phyloP scores from a whole-genome alignment of 2,888 invertebrate species.

The Plutella xylostella region DNA sequence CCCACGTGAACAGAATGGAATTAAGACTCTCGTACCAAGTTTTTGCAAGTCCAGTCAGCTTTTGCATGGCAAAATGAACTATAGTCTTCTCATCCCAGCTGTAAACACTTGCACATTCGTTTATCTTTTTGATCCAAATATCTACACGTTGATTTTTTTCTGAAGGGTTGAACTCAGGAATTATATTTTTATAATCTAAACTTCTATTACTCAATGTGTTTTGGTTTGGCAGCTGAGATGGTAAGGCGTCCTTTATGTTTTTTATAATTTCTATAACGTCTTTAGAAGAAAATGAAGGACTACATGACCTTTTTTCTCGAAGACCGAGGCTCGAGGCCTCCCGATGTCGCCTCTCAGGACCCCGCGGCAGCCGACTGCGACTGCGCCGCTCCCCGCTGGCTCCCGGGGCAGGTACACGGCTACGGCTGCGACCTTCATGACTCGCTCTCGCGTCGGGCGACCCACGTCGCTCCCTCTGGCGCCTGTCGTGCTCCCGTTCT shows the following conservation, averaged over 20 bases:
- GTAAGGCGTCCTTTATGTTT: conserved; percentile 9
- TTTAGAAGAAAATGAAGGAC: conserved; percentile 10
- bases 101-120: conserved; percentile 7
- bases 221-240: conserved; percentile 6
- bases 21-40: conserved; percentile 10
- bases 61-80: conserved; percentile 8
- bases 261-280: no score
- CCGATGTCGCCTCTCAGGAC: no score
- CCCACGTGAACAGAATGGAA: conserved; percentile 4
- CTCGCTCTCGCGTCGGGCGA: not conserved
- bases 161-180: conserved; percentile 8
- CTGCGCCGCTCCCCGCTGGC: not conserved
- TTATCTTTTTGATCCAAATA: conserved; percentile 6
- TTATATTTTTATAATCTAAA: conserved; percentile 7
- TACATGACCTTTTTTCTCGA: no score
- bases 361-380: not conserved
- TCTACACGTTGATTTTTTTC: conserved; percentile 4
- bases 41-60: conserved; percentile 7
- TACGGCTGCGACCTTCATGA: not conserved
- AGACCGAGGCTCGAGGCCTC: no score
- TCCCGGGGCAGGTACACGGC: not conserved
- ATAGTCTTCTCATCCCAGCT: conserved; percentile 8
- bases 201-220: conserved; percentile 1
- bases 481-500: not conserved
- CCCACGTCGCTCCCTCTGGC: not conserved